phyloP scores from a whole-genome alignment of 2,888 invertebrate genomes.

The Drosophila maculinotata region DNA sequence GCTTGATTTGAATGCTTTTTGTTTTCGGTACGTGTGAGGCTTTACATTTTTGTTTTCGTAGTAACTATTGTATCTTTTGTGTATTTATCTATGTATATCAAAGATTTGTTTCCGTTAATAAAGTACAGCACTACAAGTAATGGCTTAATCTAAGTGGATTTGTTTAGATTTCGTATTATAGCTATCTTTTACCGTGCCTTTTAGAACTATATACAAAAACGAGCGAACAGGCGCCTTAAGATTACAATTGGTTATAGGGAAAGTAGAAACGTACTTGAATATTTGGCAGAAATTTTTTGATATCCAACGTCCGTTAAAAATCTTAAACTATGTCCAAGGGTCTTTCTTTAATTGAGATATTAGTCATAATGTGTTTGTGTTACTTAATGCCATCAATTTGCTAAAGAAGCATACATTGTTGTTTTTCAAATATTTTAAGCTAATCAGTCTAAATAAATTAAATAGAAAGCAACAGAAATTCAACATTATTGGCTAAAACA shows the following conservation, averaged over 20 bases:
- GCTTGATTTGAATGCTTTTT: conserved; percentile 36
- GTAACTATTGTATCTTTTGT: conserved; percentile 51
- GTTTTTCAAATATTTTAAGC: conserved; percentile 73
- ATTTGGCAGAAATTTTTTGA: conserved; percentile 67
- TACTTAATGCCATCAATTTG: conserved; percentile 22
- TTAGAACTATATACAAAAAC: conserved; percentile 61
- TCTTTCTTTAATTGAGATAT: conserved; percentile 52
- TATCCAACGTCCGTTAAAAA: conserved; percentile 50
- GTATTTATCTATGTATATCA: conserved; percentile 28
- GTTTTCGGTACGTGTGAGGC: conserved; percentile 38
- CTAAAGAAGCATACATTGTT: conserved; percentile 36
- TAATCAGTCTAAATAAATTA: conserved; percentile 81
- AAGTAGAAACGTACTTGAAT: conserved; percentile 51
- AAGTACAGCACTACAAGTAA: conserved; percentile 51
- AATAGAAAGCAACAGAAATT: conserved; percentile 61
- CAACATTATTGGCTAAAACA: conserved; percentile 49
- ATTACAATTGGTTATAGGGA: conserved; percentile 18
- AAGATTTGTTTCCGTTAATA: conserved; percentile 39
- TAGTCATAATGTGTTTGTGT: conserved; percentile 11
- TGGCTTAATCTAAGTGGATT: conserved; percentile 63
- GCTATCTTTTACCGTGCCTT: conserved; percentile 73
- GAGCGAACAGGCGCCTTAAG: conserved; percentile 31
- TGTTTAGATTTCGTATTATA: conserved; percentile 58
- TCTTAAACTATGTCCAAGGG: conserved; percentile 54
- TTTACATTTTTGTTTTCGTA: conserved; percentile 33